Evolutionary conservation across 2,888 invertebrate genomes (phyloP), one percentile per base, ranked within the genome.

Genomic region (Microplitis deprimator): DNA sequence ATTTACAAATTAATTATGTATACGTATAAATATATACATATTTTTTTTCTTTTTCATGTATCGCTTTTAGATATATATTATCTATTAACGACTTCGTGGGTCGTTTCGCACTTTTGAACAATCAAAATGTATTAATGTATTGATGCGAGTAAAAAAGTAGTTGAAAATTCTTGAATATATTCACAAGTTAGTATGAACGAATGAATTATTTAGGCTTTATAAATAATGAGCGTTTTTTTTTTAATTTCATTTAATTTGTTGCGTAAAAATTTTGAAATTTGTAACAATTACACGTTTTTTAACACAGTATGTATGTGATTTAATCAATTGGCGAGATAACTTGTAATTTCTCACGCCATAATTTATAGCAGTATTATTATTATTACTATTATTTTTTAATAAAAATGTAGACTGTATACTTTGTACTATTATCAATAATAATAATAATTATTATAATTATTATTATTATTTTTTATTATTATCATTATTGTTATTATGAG

Each of bases 291-390:
- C n/a, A 50, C 13, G 13, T 50, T 50, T 50, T 50, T 50, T 13
- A 50, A 50, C 13, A 50, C 50, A 50, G 50, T 50, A 50, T 50
- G 50, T 50, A 50, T 50, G 50, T 76, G 77, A 59, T 72, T 75
- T 79, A 79, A 77, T 81, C 80, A 82, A 80, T 82, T 83, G 84
- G 84, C 83, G 81, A 79, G 82, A 85, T 79, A 77, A 83, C 79
- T 50, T 13, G 13, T 50, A 50, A 50, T 83, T 83, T 84, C 82
- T 87, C 84, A 84, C 84, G 89, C 89, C 89, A 89, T 89, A 88
- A 88, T 83, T 86, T 88, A 88, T 88, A 88, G 85, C 88, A 89
- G 89, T 89, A 89, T 89, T 89, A 89, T 83, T 88, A 88, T 83
- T 84, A 83, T 87, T 87, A 86, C 84, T 81, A 82, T 80, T 61